Conservation (phyloP, 2,797 vertebrate genomes). For the Pipistrellus kuhlii region DNA sequence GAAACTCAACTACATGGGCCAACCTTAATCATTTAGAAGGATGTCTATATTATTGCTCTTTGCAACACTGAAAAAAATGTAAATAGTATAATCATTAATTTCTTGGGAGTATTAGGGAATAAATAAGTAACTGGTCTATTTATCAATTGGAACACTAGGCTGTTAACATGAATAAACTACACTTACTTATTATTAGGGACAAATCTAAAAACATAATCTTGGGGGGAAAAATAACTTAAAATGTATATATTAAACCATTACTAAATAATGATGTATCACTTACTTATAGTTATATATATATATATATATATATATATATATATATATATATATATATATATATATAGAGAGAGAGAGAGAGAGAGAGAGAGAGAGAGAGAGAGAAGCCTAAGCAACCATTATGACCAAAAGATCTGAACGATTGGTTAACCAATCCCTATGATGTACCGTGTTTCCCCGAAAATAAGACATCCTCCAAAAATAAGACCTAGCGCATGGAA, state of each 20-base stretch:
- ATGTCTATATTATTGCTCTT: background rate
- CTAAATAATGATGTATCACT: background rate
- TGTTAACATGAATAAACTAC: background rate
- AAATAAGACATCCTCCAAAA: too few species aligned
- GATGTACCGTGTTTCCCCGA: too few species aligned
- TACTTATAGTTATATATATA: background rate
- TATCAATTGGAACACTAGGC: background rate
- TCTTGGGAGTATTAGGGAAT: background rate
- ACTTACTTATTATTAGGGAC: background rate
- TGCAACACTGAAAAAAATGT: background rate
- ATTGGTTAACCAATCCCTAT: too few species aligned
- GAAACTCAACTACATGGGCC: background rate
- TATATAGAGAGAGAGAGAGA: too few species aligned
- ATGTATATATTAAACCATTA: background rate
- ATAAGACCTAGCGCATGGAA: too few species aligned
- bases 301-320: too few species aligned
- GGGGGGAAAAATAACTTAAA: background rate
- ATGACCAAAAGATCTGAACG: fast-evolving
- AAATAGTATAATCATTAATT: background rate
- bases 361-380: too few species aligned
- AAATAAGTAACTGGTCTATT: background rate
- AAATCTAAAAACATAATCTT: background rate
- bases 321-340: too few species aligned
- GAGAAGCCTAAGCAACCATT: too few species aligned
- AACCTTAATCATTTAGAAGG: background rate